Conservation (phyloP, 2,888 invertebrate genomes). For the Drosophila barbarae region DNA sequence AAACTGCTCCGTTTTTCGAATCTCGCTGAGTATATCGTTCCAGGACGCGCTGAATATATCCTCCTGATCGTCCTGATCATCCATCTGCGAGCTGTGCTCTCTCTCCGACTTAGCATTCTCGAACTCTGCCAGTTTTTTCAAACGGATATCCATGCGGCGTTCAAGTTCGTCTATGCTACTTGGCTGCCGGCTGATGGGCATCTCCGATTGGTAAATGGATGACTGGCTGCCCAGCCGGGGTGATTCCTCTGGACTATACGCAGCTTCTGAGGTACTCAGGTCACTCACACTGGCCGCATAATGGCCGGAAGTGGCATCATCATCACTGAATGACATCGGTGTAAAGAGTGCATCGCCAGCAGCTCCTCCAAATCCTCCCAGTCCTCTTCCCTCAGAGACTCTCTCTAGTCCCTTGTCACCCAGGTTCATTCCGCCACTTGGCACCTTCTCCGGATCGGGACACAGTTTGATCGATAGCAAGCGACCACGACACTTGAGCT, state of each 20-base stretch:
- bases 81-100: not conserved
- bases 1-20: slow-evolving; percentile 1
- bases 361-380: not conserved
- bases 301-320: not conserved
- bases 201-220: not conserved
- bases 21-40: slow-evolving; percentile 15
- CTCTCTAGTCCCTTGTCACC: not conserved
- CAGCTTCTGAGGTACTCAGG: not conserved
- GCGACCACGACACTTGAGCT: slow-evolving; percentile 37
- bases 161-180: slow-evolving; percentile 38
- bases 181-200: not conserved
- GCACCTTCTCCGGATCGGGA: not conserved
- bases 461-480: slow-evolving; percentile 19
- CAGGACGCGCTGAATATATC: not conserved
- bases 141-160: slow-evolving; percentile 50
- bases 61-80: not conserved
- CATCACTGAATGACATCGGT: not conserved
- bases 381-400: not conserved
- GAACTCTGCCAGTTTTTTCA: slow-evolving; percentile 47
- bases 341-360: slow-evolving; percentile 2
- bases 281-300: slow-evolving; percentile 25
- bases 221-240: not conserved
- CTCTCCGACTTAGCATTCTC: slow-evolving; percentile 42
- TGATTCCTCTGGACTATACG: not conserved
- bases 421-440: not conserved